A percentile compares a stretch with the other conserved stretches of the same genome.
Evolutionary conservation across 1,140 invertebrate genomes (phyloP).

Genomic region (Lasioglossum baleicum): DNA sequence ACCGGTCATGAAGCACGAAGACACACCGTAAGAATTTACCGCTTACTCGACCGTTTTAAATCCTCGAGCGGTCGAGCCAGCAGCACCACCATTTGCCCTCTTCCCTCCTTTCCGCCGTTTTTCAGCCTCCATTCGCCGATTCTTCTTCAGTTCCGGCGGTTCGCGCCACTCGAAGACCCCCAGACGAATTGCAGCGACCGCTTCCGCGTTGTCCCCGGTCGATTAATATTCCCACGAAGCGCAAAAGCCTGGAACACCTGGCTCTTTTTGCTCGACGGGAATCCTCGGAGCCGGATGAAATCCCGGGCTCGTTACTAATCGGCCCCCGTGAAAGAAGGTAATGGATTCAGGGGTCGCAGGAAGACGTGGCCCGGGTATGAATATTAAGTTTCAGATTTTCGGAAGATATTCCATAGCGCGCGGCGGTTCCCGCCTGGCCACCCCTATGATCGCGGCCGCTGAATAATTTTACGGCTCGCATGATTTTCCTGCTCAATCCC

Average conservation of each 20-base stretch:
- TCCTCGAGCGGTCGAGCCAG: constrained; percentile 60
- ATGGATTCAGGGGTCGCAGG: constrained; percentile 59
- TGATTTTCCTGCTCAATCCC: constrained; percentile 4
- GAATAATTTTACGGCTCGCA: constrained; percentile 44
- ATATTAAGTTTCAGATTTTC: constrained; percentile 61
- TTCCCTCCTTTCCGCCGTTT: constrained; percentile 17
- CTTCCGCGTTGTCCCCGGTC: constrained; percentile 14
- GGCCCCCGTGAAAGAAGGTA: constrained; percentile 51
- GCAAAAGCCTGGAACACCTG: constrained; percentile 6
- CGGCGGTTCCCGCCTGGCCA: background rate
- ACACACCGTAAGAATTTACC: constrained; percentile 60
- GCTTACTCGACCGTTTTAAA: constrained; percentile 69
- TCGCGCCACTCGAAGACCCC: constrained; percentile 8
- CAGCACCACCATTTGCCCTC: constrained; percentile 41
- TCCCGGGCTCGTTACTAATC: constrained; percentile 56
- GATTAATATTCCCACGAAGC: constrained; percentile 59
- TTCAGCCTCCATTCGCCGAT: constrained; percentile 3
- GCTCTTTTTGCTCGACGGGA: constrained; percentile 46
- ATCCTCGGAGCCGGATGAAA: constrained; percentile 34
- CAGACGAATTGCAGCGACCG: background rate
- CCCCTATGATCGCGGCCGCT: background rate
- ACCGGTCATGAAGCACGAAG: constrained; percentile 39
- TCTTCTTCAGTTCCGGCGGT: constrained; percentile 14
- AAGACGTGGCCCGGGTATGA: constrained; percentile 47
- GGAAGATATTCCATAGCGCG: constrained; percentile 19